phyloP scores from a whole-genome alignment of 1,140 invertebrate species.

The Gyrodactylus bullatarudis region DNA sequence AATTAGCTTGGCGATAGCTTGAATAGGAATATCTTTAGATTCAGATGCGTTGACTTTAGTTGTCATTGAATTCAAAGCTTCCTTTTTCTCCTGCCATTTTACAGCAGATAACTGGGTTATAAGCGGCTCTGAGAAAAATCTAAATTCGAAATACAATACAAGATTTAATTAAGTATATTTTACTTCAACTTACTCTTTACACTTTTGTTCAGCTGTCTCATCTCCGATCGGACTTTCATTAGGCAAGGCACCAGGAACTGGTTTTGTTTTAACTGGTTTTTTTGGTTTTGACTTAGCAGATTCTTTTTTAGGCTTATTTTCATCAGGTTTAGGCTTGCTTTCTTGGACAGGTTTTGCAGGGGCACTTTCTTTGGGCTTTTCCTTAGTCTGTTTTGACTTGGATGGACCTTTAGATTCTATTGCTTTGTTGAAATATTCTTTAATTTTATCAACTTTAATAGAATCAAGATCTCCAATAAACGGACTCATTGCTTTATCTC shows the following conservation, averaged over 20 bases:
- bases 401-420: not conserved
- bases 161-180: too few relatives aligned
- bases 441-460: constrained; percentile 71
- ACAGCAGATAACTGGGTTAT: not conserved
- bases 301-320: not conserved
- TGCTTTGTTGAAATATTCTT: constrained; percentile 63
- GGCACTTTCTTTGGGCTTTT: not conserved
- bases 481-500: constrained; percentile 51
- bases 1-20: not conserved
- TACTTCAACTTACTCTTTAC: not conserved
- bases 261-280: not conserved
- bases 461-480: constrained; percentile 48
- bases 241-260: not conserved
- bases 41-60: not conserved
- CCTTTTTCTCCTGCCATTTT: not conserved
- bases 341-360: not conserved
- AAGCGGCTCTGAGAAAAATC: not conserved
- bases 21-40: not conserved
- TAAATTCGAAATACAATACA: not conserved
- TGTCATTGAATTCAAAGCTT: not conserved
- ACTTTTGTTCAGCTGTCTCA: not conserved
- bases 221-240: not conserved
- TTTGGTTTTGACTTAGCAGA: not conserved
- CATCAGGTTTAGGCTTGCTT: too few relatives aligned
- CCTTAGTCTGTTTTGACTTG: not conserved